A percentile compares a stretch with the other conserved stretches of the same genome.
These are phyloP conservation scores for Lindbergichthys nudifrons DNA, from an alignment of 2,797 vertebrate genomes.

Conservation along the genomic window DNA sequence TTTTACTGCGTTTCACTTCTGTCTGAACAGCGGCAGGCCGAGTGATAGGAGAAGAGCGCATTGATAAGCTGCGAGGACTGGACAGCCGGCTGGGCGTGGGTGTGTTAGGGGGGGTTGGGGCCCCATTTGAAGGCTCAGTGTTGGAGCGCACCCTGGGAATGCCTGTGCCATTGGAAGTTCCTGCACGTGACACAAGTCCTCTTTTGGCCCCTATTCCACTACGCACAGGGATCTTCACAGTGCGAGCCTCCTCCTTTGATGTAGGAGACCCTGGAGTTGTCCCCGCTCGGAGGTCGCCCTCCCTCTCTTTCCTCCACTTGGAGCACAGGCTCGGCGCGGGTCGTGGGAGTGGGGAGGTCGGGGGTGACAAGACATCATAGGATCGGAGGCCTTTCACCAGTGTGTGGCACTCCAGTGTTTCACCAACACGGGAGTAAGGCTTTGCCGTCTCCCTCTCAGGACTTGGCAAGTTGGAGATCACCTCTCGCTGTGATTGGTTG, in stretches of 20 bases:
- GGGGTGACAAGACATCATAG: conserved; percentile 78
- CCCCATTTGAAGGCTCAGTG: conserved; percentile 60
- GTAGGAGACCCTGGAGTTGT: conserved; percentile 40
- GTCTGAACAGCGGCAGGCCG: conserved; percentile 46
- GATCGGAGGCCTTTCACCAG: conserved; percentile 85
- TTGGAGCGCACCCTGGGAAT: conserved; percentile 78
- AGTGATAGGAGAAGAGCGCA: conserved; percentile 60
- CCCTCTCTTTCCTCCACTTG: conserved; percentile 88
- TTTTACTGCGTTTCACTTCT: conserved; percentile 76
- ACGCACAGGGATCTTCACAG: conserved; percentile 70
- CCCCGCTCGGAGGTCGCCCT: conserved; percentile 67
- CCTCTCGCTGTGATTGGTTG: conserved; percentile 64
- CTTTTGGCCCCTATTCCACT: conserved; percentile 78
- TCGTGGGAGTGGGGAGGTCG: conserved; percentile 74
- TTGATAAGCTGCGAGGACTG: conserved; percentile 64
- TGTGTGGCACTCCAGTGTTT: conserved; percentile 86
- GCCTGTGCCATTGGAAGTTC: conserved; percentile 62
- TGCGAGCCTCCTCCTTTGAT: conserved; percentile 73
- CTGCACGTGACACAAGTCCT: conserved; percentile 66
- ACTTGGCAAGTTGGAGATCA: conserved; percentile 56
- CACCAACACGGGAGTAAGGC: conserved; percentile 77
- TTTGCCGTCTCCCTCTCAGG: conserved; percentile 62
- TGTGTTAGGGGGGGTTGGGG: conserved; percentile 40
- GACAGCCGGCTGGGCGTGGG: conserved; percentile 52
- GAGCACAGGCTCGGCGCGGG: conserved; percentile 84